Conservation (phyloP, 2,797 vertebrate species). For the Galago senegalensis region DNA sequence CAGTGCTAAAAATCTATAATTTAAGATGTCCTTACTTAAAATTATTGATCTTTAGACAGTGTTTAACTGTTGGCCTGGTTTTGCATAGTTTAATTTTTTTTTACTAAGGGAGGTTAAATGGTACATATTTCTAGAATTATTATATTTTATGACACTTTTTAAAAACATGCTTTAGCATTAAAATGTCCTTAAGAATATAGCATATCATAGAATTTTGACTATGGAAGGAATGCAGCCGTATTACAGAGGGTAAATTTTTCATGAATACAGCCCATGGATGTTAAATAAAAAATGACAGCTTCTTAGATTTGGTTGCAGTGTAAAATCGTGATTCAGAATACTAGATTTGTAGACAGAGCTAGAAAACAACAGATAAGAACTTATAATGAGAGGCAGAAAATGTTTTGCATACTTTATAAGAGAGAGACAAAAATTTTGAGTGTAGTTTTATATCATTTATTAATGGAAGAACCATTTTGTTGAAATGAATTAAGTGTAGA, state of each 20-base stretch:
- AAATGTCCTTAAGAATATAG: constrained; percentile 80
- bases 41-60: neutral
- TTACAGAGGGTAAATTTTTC: constrained; percentile 87
- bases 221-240: constrained; percentile 80
- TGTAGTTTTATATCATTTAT: constrained; percentile 54
- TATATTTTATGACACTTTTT: constrained; percentile 57
- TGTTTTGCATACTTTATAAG: constrained; percentile 59
- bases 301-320: constrained; percentile 78
- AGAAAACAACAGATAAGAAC: constrained; percentile 64
- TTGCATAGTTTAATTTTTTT: constrained; percentile 12
- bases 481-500: constrained; percentile 46
- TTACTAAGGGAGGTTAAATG: constrained; percentile 22
- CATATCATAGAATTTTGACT: constrained; percentile 77
- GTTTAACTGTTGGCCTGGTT: constrained; percentile 44
- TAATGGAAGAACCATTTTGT: constrained; percentile 51
- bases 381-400: constrained; percentile 47
- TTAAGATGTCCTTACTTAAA: constrained; percentile 23
- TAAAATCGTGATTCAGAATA: constrained; percentile 79
- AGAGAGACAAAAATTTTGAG: constrained; percentile 29
- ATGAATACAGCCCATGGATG: constrained; percentile 79
- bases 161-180: constrained; percentile 43
- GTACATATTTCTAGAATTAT: constrained; percentile 50
- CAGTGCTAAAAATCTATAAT: constrained; percentile 17
- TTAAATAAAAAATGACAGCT: constrained; percentile 88
- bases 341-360: constrained; percentile 74